Evolutionary conservation across 2,797 vertebrate genomes (phyloP), one percentile per base, ranked within the genome.

Genomic region (Pipistrellus nathusii): DNA sequence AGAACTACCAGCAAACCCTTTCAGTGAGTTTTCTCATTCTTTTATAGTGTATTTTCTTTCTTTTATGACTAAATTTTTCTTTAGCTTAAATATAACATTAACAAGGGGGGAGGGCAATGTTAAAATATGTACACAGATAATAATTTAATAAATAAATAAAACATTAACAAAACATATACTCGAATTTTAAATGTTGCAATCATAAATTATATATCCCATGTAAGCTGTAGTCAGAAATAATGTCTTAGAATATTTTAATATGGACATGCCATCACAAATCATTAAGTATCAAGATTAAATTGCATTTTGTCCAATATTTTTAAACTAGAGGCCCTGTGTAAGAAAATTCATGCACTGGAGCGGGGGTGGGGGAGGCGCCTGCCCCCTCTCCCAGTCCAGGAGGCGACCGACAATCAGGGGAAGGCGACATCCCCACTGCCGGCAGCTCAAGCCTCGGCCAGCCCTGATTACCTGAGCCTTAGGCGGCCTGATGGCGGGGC

Each of bases 171-270:
- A 91, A 88, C 35, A 81, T 20, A 88, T 59, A 46, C 1, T 21
- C 44, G 30, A 85, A 76, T 69, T 95, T 93, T 85, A 93, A 91
- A 81, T 64, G 53, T 5, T 85, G 18, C 11, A 85, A 76, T 62
- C 77, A 93, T 55, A 25, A 92, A 66, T 57, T 76, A 80, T 5
- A 81, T 32, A 85, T 71, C 57, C 46, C n/a, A 32, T 35, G 90
- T 85, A 94, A 51, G 59, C 46, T 66, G 55, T 5, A 94, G 25
- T 46, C 80, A 83, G 77, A 90, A 94, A 90, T 81, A 94, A 94
- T 77, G 12, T 35, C 51, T 81, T 59, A 88, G 25, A 77, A 35
- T 41, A 78, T 87, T 88, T 83, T 72, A 82, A 32, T 35, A 85
- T 53, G 27, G 44, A 81, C 7, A 38, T 72, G n/a, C 68, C 55